These are phyloP conservation scores for Lissonota sp. DNA, from an alignment of 2,888 invertebrate species.

Conservation along the genomic window DNA sequence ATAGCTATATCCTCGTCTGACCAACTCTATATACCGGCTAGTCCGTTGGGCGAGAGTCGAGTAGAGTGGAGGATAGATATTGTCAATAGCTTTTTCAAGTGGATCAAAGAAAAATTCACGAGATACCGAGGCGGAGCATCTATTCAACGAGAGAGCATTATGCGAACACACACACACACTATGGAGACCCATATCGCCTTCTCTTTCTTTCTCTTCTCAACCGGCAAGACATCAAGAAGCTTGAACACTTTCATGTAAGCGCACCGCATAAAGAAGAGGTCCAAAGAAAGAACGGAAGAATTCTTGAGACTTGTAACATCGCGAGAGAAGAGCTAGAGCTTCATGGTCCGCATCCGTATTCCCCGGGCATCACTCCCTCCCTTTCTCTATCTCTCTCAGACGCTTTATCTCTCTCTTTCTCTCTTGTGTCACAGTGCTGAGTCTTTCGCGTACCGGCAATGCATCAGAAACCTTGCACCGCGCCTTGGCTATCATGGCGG, in stretches of 20 bases:
- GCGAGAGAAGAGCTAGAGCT: constrained; percentile 72
- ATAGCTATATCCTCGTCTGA: constrained; percentile 8
- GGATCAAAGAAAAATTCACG: constrained; percentile 61
- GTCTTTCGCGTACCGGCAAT: constrained; percentile 41
- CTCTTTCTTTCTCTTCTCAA: constrained; percentile 19
- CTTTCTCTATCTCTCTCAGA: constrained; percentile 16
- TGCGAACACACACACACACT: constrained; percentile 43
- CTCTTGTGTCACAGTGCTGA: constrained; percentile 23
- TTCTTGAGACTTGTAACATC: constrained; percentile 65
- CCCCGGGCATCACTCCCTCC: constrained; percentile 35
- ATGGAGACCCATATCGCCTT: constrained; percentile 10
- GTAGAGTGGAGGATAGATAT: constrained; percentile 57
- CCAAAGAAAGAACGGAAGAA: constrained; percentile 63
- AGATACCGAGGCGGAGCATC: constrained; percentile 56
- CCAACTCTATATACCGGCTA: constrained; percentile 23
- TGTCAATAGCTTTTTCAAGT: constrained; percentile 63
- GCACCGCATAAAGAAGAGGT: constrained; percentile 59
- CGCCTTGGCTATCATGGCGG: constrained; percentile 37
- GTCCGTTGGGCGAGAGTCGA: constrained; percentile 35
- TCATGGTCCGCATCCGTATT: constrained; percentile 56
- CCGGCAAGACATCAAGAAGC: constrained; percentile 61
- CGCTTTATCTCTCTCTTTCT: constrained; percentile 9
- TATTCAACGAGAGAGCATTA: constrained; percentile 38
- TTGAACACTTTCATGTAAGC: constrained; percentile 68
- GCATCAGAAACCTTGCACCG: constrained; percentile 53